These are phyloP conservation scores for Hippocampus zosterae DNA, from an alignment of 2,113 vertebrate species.

Conservation along the genomic window DNA sequence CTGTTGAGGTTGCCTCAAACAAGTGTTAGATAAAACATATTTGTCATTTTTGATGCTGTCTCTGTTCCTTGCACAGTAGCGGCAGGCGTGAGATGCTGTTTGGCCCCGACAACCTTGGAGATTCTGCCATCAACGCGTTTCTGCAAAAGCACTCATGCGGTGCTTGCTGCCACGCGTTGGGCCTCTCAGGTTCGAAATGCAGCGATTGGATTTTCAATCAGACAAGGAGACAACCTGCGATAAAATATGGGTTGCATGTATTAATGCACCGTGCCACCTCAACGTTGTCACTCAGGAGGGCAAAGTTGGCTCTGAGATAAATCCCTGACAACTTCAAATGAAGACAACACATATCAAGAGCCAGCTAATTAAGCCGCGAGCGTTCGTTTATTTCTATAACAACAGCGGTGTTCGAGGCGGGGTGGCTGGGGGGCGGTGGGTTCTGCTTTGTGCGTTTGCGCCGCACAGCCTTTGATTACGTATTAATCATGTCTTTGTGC, in stretches of 20 bases:
- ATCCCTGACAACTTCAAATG: conserved; percentile 62
- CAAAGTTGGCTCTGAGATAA: conserved; percentile 57
- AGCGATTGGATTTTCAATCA: not conserved
- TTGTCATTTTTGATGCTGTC: not conserved
- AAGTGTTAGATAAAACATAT: not conserved
- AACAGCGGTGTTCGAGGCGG: conserved; percentile 59
- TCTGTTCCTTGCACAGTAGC: conserved; percentile 26
- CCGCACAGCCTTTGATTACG: conserved; percentile 76
- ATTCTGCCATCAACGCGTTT: conserved; percentile 84
- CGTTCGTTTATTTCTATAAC: conserved; percentile 68
- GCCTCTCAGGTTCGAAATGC: conserved; percentile 78
- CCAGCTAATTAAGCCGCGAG: conserved; percentile 69
- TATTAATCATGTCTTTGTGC: conserved; percentile 78
- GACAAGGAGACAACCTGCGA: not conserved
- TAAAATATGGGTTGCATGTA: conserved; percentile 7
- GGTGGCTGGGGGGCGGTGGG: conserved; percentile 55
- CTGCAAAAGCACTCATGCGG: conserved; percentile 88
- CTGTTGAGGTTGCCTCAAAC: not conserved
- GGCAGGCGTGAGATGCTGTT: conserved; percentile 78
- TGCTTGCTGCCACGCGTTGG: conserved; percentile 81
- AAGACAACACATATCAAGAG: conserved; percentile 49
- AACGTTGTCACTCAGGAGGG: conserved; percentile 61
- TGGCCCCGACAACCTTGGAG: conserved; percentile 89
- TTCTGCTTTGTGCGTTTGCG: conserved; percentile 68
- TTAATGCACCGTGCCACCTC: conserved; percentile 45